A percentile compares a stretch with the other conserved stretches of the same genome.
Evolutionary conservation across 2,797 vertebrate species (phyloP).

Genomic region (Rallus crepitans): DNA sequence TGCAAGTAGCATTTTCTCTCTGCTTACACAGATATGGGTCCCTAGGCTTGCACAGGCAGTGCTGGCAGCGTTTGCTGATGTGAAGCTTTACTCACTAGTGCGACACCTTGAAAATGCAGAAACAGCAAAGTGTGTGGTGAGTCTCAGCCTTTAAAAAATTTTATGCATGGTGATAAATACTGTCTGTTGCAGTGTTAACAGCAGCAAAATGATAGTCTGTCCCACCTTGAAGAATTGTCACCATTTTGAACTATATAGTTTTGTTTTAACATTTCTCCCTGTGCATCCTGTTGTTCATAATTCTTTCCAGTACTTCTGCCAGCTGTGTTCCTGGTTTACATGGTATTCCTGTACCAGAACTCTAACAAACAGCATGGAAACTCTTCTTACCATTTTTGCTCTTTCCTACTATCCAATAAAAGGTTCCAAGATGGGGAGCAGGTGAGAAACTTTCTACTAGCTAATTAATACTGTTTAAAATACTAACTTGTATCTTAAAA

Average conservation of each 20-base stretch:
- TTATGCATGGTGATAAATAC: not conserved
- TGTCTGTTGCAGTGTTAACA: not conserved
- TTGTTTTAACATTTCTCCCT: not conserved
- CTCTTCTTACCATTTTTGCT: conserved; percentile 87
- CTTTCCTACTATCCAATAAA: conserved; percentile 90
- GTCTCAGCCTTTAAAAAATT: not conserved
- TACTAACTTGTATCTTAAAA: not conserved
- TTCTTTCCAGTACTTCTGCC: conserved; percentile 88
- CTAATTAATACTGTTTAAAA: not conserved
- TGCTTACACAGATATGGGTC: conserved; percentile 87
- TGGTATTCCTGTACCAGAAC: conserved; percentile 98
- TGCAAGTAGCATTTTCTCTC: not conserved
- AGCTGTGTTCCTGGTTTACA: conserved; percentile 96
- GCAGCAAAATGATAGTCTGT: not conserved
- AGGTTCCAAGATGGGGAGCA: conserved; percentile 84
- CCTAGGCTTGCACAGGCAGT: conserved; percentile 89
- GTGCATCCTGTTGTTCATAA: not conserved
- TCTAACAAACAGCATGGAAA: conserved; percentile 94
- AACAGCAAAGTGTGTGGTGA: conserved; percentile 89
- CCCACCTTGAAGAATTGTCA: not conserved
- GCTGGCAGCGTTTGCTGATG: conserved; percentile 89
- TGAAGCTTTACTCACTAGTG: conserved; percentile 87
- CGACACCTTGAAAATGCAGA: conserved; percentile 82
- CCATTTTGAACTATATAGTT: not conserved
- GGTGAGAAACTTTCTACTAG: conserved; percentile 78